Evolutionary conservation across 2,797 vertebrate species (phyloP).

Genomic region (Hemitrygon akajei): DNA sequence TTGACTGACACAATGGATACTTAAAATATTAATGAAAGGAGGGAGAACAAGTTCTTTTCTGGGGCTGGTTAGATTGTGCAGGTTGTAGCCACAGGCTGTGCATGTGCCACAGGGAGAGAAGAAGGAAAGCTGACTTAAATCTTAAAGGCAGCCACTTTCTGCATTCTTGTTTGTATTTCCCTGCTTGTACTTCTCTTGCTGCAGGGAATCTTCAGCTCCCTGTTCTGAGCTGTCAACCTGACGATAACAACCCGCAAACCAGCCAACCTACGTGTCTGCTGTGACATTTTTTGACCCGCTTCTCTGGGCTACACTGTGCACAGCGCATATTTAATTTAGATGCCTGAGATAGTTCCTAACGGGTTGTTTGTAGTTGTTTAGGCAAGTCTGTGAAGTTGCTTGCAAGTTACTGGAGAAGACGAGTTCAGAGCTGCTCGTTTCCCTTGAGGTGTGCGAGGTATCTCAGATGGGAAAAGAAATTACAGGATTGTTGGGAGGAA

Average conservation of each 20-base stretch:
- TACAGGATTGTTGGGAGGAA: too few relatives aligned
- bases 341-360: neutral
- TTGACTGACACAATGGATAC: neutral
- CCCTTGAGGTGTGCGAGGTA: too few relatives aligned
- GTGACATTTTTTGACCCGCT: neutral
- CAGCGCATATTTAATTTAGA: neutral
- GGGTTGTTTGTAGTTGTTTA: neutral
- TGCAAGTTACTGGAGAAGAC: neutral
- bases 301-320: neutral
- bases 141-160: neutral
- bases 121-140: neutral
- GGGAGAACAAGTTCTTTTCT: neutral
- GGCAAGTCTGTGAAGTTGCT: neutral
- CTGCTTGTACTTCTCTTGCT: neutral
- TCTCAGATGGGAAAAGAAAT: too few relatives aligned
- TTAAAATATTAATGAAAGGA: slow-evolving; percentile 14
- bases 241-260: neutral
- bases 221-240: neutral
- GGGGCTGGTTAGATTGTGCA: slow-evolving; percentile 6
- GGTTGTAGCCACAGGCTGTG: slow-evolving; percentile 21
- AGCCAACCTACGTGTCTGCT: neutral
- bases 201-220: neutral
- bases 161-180: neutral
- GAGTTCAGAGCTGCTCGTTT: too few relatives aligned
- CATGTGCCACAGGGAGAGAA: neutral